Conservation (phyloP, 1,140 invertebrate species). For the Drosophila funebris region DNA sequence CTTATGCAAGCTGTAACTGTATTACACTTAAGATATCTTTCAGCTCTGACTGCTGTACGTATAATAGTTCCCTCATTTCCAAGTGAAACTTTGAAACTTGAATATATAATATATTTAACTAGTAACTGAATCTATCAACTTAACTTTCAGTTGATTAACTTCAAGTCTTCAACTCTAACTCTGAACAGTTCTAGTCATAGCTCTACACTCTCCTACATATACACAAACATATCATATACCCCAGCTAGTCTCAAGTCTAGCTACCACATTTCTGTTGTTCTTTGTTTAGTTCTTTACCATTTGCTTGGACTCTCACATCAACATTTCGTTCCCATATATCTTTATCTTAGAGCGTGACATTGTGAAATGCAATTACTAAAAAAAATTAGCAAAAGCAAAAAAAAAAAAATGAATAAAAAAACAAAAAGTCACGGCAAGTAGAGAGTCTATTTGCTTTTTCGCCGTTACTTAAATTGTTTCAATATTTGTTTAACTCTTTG, state of each 20-base stretch:
- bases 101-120: too few relatives aligned
- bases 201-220: too few relatives aligned
- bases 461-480: not conserved
- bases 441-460: not conserved
- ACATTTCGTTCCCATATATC: too few relatives aligned
- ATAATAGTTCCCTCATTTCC: too few relatives aligned
- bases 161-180: too few relatives aligned
- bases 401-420: not conserved
- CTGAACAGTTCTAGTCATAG: too few relatives aligned
- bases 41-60: not conserved
- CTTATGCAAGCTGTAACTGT: not conserved
- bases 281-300: not conserved
- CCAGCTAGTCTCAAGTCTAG: too few relatives aligned
- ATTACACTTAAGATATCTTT: not conserved
- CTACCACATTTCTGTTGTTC: not conserved
- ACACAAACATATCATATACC: too few relatives aligned
- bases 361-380: constrained; percentile 6
- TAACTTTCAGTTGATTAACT: too few relatives aligned
- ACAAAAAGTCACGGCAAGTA: not conserved
- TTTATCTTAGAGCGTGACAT: constrained; percentile 5
- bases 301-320: not conserved
- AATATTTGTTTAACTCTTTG: constrained; percentile 8
- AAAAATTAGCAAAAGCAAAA: not conserved
- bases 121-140: too few relatives aligned
- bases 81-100: too few relatives aligned